Conservation (phyloP, 2,888 invertebrate genomes). For the Epistrophella euchroma region DNA sequence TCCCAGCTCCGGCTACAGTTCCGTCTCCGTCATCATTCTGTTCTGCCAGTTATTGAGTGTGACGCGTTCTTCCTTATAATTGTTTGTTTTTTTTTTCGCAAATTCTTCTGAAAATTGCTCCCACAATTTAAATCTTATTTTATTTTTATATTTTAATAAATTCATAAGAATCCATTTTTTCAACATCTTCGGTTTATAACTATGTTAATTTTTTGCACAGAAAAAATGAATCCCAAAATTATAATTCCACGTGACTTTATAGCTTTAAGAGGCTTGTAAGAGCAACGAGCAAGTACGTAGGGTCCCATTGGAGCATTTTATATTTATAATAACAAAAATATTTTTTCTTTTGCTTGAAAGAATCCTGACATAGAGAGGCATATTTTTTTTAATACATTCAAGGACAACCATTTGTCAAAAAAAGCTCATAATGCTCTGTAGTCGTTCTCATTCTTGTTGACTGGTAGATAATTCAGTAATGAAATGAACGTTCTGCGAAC, state of each 20-base stretch:
- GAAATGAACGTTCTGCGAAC: slow-evolving; percentile 4
- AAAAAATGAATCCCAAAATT: not conserved
- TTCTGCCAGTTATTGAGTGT: too few species aligned
- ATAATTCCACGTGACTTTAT: not conserved
- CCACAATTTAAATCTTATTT: too few species aligned
- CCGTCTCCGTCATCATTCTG: too few species aligned
- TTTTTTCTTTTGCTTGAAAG: not conserved
- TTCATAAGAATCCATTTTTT: too few species aligned
- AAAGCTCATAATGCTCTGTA: slow-evolving; percentile 23
- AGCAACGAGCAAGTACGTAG: not conserved
- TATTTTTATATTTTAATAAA: too few species aligned
- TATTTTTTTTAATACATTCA: slow-evolving; percentile 6
- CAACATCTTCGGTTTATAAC: not conserved
- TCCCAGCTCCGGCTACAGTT: too few species aligned
- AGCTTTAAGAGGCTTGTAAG: not conserved
- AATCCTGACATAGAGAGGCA: not conserved
- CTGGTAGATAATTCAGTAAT: not conserved
- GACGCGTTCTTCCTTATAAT: too few species aligned
- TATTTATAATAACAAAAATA: not conserved
- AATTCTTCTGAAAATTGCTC: too few species aligned
- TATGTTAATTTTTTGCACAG: not conserved
- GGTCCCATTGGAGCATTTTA: not conserved
- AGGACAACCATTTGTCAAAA: slow-evolving; percentile 25
- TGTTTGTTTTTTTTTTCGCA: too few species aligned
- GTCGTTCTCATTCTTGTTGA: slow-evolving; percentile 11